A percentile compares a stretch with the other conserved stretches of the same genome.
Conservation (phyloP, 2,113 vertebrate genomes). For the Carassius auratus region DNA sequence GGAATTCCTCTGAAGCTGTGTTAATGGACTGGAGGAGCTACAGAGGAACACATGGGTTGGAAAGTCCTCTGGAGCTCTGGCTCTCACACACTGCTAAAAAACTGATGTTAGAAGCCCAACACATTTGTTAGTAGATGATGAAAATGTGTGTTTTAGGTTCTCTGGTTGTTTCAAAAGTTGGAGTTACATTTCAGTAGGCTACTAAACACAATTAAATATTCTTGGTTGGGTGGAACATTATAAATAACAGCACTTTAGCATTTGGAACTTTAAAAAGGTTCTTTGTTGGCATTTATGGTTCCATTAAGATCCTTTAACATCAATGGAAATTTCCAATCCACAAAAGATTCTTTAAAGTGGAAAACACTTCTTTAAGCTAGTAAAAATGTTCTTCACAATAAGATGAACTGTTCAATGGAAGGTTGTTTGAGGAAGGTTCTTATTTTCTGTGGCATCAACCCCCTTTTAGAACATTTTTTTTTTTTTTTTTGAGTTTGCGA, state of each 20-base stretch:
- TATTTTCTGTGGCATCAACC: too few relatives aligned
- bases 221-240: neutral
- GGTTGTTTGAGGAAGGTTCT: too few relatives aligned
- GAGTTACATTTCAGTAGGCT: too few relatives aligned
- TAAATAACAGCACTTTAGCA: neutral
- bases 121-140: neutral
- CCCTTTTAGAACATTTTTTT: too few relatives aligned
- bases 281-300: too few relatives aligned
- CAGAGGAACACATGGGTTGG: constrained; percentile 24
- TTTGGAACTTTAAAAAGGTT: neutral
- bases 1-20: constrained; percentile 82
- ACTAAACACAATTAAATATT: neutral
- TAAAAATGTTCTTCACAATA: too few relatives aligned
- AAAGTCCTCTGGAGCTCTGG: neutral
- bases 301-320: too few relatives aligned
- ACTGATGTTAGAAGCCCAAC: neutral
- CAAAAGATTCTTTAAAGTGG: too few relatives aligned
- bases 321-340: too few relatives aligned
- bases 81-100: neutral
- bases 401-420: too few relatives aligned
- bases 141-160: neutral
- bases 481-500: too few relatives aligned
- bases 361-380: too few relatives aligned
- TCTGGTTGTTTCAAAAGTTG: neutral
- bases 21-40: constrained; percentile 64